Conservation (phyloP, 2,888 invertebrate genomes). For the Stegana nigrithorax region DNA sequence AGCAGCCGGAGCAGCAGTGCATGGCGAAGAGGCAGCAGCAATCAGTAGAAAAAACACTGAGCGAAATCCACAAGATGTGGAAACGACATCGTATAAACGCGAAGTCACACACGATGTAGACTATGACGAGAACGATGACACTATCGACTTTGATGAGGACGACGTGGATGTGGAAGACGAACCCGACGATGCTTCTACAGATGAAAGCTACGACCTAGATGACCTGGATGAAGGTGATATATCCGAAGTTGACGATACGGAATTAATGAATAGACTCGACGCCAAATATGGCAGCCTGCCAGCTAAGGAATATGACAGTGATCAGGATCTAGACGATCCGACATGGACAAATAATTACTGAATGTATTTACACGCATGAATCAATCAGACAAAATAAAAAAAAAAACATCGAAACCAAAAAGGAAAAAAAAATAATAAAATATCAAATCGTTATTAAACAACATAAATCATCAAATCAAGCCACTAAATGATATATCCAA, state of each 20-base stretch:
- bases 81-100: constrained; percentile 18
- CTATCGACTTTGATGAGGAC: constrained; percentile 25
- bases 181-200: constrained; percentile 45
- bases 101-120: constrained; percentile 54
- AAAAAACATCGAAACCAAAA: constrained; percentile 26
- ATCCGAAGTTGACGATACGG: constrained; percentile 78
- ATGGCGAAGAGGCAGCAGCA: constrained; percentile 15
- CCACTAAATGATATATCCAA: background rate
- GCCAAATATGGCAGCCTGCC: constrained; percentile 80
- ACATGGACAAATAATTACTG: constrained; percentile 69
- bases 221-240: constrained; percentile 70
- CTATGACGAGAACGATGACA: constrained; percentile 34
- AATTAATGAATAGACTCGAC: constrained; percentile 77
- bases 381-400: constrained; percentile 15
- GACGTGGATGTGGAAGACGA: constrained; percentile 27
- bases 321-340: constrained; percentile 66
- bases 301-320: constrained; percentile 71
- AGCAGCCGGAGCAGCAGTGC: constrained; percentile 8
- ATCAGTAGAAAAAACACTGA: constrained; percentile 39
- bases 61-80: constrained; percentile 41
- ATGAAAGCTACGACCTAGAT: constrained; percentile 41
- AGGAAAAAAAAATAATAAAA: constrained; percentile 15
- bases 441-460: constrained; percentile 18
- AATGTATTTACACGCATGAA: constrained; percentile 43
- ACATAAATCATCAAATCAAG: background rate